Evolutionary conservation across 2,888 invertebrate species (phyloP).

Genomic region (Asteroscopus sphinx): DNA sequence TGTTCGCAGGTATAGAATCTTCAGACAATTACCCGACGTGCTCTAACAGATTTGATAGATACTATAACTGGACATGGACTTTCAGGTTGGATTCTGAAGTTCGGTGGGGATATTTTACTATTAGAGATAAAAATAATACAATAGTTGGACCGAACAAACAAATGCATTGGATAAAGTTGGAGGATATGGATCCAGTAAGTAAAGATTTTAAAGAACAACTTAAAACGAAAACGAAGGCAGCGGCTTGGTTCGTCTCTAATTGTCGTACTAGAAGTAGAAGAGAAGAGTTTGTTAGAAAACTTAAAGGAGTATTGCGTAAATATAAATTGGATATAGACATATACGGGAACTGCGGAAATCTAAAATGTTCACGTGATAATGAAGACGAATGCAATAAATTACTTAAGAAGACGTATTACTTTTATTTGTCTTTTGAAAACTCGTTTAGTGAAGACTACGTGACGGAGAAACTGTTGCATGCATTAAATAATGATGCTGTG

Average conservation of each 20-base stretch:
- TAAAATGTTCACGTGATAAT: constrained; percentile 53
- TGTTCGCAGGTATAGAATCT: constrained; percentile 75
- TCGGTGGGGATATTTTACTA: constrained; percentile 67
- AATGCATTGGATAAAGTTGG: constrained; percentile 67
- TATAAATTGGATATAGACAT: constrained; percentile 53
- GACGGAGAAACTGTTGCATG: constrained; percentile 73
- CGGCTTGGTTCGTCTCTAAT: constrained; percentile 69
- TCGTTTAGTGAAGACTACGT: constrained; percentile 74
- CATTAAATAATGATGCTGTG: constrained; percentile 84
- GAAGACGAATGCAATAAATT: constrained; percentile 63
- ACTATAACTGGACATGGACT: constrained; percentile 81
- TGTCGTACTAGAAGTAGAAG: constrained; percentile 49
- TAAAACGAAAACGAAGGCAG: constrained; percentile 61
- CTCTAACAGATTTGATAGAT: constrained; percentile 61
- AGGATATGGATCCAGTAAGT: constrained; percentile 66
- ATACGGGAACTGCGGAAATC: constrained; percentile 57
- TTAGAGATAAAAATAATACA: constrained; percentile 61
- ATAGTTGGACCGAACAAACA: constrained; percentile 66
- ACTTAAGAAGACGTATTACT: constrained; percentile 65
- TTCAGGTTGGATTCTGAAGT: constrained; percentile 74
- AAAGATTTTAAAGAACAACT: constrained; percentile 63
- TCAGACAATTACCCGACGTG: constrained; percentile 69
- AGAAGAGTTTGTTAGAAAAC: constrained; percentile 30
- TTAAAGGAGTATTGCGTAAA: constrained; percentile 44
- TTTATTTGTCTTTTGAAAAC: constrained; percentile 80